Conservation (phyloP, 2,888 invertebrate species). For the Xanthostigma xanthostigma region DNA sequence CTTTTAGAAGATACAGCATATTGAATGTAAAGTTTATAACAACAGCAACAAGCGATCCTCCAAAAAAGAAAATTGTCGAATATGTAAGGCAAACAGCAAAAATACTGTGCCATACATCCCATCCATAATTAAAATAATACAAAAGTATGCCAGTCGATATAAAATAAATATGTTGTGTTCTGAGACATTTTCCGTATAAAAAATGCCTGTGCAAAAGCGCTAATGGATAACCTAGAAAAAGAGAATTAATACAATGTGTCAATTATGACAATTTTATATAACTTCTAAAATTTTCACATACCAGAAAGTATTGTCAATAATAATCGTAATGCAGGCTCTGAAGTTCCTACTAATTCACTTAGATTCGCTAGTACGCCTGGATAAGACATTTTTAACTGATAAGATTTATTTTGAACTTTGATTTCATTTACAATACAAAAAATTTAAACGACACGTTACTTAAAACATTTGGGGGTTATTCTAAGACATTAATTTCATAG, state of each 20-base stretch:
- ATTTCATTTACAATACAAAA: too few relatives aligned
- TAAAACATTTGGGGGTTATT: too few relatives aligned
- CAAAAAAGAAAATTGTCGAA: conserved; percentile 43
- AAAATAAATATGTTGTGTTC: conserved; percentile 59
- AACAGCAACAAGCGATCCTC: conserved; percentile 49
- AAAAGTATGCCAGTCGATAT: conserved; percentile 52
- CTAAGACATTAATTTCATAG: too few relatives aligned
- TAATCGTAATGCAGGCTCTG: conserved; percentile 24
- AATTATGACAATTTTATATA: neutral
- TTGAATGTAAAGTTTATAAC: conserved; percentile 64
- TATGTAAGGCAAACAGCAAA: conserved; percentile 59
- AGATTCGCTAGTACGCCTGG: conserved; percentile 4
- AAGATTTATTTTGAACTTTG: too few relatives aligned
- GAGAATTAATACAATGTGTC: neutral
- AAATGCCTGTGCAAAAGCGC: conserved; percentile 45
- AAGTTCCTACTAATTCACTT: conserved; percentile 19
- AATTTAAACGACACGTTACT: too few relatives aligned
- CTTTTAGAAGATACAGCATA: conserved; percentile 57
- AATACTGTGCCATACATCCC: conserved; percentile 58
- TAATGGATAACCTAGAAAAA: conserved; percentile 54
- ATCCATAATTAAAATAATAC: conserved; percentile 76
- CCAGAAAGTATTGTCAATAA: conserved; percentile 26
- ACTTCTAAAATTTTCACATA: conserved; percentile 14
- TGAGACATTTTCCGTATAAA: conserved; percentile 37
- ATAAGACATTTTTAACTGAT: too few relatives aligned